Percentiles rank a stretch among this genome's conserved stretches.
These are phyloP conservation scores for Agelastica alni DNA, from an alignment of 2,888 invertebrate species.

Conservation along the genomic window DNA sequence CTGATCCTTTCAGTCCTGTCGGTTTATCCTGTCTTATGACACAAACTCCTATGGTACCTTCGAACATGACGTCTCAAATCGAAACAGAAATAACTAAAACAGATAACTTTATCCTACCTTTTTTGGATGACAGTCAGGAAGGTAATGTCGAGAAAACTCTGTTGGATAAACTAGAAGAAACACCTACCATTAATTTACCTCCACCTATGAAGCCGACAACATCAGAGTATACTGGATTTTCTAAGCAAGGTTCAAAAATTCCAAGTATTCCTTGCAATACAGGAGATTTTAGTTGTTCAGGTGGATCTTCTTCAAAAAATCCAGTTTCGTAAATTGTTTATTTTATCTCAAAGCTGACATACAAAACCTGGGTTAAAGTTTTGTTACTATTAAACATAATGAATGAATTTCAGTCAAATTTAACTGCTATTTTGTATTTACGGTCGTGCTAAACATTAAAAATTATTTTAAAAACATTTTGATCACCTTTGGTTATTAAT, in stretches of 20 bases:
- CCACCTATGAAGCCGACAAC: slow-evolving; percentile 51
- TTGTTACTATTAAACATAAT: too few species aligned
- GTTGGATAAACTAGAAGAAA: slow-evolving; percentile 45
- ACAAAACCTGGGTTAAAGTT: too few species aligned
- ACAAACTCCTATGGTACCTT: slow-evolving; percentile 51
- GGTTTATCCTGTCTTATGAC: slow-evolving; percentile 49
- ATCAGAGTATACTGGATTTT: slow-evolving; percentile 65
- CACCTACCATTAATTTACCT: slow-evolving; percentile 45
- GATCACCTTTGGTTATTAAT: too few species aligned
- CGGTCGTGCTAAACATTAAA: too few species aligned
- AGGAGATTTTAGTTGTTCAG: slow-evolving; percentile 55
- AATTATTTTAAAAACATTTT: too few species aligned
- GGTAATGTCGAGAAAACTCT: slow-evolving; percentile 38
- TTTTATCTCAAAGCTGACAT: too few species aligned
- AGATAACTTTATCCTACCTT: slow-evolving; percentile 46
- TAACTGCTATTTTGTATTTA: too few species aligned
- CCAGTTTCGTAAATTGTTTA: too few species aligned
- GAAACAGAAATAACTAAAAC: slow-evolving; percentile 24
- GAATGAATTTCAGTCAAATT: too few species aligned
- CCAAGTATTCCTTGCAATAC: slow-evolving; percentile 70
- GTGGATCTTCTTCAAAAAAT: not conserved
- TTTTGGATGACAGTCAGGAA: slow-evolving; percentile 39
- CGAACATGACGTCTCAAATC: slow-evolving; percentile 32
- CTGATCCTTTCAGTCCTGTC: slow-evolving; percentile 64
- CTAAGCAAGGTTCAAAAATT: slow-evolving; percentile 64